These are phyloP conservation scores for Rhinoderma darwinii DNA, from an alignment of 2,113 vertebrate species.

Conservation along the genomic window DNA sequence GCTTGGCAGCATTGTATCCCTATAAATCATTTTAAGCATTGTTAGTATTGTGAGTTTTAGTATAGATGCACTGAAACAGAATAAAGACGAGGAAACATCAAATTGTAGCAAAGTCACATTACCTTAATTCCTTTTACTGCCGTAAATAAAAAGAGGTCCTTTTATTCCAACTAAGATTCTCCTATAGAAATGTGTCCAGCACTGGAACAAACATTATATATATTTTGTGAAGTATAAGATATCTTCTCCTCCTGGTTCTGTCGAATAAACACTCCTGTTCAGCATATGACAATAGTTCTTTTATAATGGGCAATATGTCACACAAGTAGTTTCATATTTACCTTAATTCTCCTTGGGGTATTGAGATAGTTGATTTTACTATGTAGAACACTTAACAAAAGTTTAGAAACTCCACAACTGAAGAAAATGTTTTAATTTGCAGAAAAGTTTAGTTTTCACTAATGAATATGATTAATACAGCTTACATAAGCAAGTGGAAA, in stretches of 20 bases:
- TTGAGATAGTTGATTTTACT: not conserved
- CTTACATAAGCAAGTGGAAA: too few relatives aligned
- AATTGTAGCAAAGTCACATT: not conserved
- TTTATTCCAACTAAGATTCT: not conserved
- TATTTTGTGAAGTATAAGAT: too few relatives aligned
- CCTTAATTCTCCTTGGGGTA: not conserved
- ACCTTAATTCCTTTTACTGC: not conserved
- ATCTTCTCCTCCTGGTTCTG: too few relatives aligned
- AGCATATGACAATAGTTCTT: not conserved
- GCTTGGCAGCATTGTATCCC: not conserved
- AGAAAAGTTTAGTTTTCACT: too few relatives aligned
- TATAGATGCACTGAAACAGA: not conserved
- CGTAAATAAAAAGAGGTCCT: not conserved
- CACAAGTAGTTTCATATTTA: not conserved
- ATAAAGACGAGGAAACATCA: not conserved
- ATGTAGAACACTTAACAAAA: not conserved
- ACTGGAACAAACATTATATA: not conserved
- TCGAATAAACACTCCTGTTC: not conserved
- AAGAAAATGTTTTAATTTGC: not conserved
- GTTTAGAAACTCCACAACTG: not conserved
- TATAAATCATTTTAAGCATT: not conserved
- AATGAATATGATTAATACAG: too few relatives aligned
- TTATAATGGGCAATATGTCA: not conserved
- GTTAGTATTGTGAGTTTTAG: not conserved
- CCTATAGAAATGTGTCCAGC: not conserved